Conservation (phyloP, 2,888 invertebrate genomes). For the Scaptomyza reducta region DNA sequence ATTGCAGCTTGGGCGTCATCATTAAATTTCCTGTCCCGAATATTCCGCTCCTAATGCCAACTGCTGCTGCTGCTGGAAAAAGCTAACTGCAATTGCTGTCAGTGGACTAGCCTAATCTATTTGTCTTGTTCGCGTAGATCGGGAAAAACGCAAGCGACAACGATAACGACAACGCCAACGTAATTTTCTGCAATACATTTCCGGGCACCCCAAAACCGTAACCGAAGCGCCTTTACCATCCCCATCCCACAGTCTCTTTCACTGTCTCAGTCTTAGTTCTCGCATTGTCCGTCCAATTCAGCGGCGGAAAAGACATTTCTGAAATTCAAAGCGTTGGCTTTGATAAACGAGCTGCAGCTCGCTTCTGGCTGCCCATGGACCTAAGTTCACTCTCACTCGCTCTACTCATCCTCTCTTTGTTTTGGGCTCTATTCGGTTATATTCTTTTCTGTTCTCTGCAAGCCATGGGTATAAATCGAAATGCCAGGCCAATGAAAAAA, state of each 20-base stretch:
- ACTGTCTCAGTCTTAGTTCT: constrained; percentile 8
- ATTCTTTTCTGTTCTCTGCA: constrained; percentile 6
- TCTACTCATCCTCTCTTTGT: background rate
- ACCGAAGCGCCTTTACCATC: constrained; percentile 5
- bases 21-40: constrained; percentile 43
- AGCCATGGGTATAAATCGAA: constrained; percentile 57
- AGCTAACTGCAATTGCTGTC: constrained; percentile 43
- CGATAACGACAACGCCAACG: constrained; percentile 62
- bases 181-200: constrained; percentile 77
- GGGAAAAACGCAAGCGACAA: constrained; percentile 63
- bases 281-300: constrained; percentile 36
- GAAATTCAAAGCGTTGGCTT: constrained; percentile 77
- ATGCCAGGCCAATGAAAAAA: constrained; percentile 50
- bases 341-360: constrained; percentile 68
- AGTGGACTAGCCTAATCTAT: constrained; percentile 65
- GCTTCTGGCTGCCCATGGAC: constrained; percentile 41
- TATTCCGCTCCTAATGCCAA: background rate
- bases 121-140: constrained; percentile 70
- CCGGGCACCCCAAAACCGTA: constrained; percentile 46
- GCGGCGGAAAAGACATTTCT: constrained; percentile 75
- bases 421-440: constrained; percentile 1
- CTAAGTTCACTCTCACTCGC: background rate
- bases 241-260: background rate
- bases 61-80: background rate
- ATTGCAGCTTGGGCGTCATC: constrained; percentile 54